phyloP scores from a whole-genome alignment of 2,888 invertebrate species.

The Ariolimax columbianus region DNA sequence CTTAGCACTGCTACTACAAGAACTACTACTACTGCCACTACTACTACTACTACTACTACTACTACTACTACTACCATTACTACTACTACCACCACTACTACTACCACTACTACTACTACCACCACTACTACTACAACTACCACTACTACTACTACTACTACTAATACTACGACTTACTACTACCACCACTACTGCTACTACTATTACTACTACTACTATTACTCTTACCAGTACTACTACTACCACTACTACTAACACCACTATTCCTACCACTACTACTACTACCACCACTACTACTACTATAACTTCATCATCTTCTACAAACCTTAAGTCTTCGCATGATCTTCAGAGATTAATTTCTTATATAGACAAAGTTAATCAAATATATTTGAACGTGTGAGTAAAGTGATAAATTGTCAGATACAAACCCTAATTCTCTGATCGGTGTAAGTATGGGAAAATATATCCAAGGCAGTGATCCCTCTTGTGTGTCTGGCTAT shows the following conservation, averaged over 20 bases:
- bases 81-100: not conserved
- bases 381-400: too few species aligned
- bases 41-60: not conserved
- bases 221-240: not conserved
- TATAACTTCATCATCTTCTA: not conserved
- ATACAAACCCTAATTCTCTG: not conserved
- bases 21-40: not conserved
- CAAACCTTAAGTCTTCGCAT: too few species aligned
- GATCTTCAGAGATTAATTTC: too few species aligned
- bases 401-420: too few species aligned
- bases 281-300: not conserved
- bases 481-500: constrained; percentile 26
- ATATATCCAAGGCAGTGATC: constrained; percentile 18
- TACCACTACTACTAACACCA: not conserved
- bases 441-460: not conserved
- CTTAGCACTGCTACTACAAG: not conserved
- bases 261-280: not conserved
- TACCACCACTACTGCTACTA: not conserved
- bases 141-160: not conserved
- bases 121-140: not conserved
- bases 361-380: too few species aligned
- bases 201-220: not conserved
- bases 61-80: not conserved
- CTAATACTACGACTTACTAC: not conserved
- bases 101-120: constrained; percentile 14